Conservation (phyloP, 2,797 vertebrate genomes). For the Decapterus maruadsi region DNA sequence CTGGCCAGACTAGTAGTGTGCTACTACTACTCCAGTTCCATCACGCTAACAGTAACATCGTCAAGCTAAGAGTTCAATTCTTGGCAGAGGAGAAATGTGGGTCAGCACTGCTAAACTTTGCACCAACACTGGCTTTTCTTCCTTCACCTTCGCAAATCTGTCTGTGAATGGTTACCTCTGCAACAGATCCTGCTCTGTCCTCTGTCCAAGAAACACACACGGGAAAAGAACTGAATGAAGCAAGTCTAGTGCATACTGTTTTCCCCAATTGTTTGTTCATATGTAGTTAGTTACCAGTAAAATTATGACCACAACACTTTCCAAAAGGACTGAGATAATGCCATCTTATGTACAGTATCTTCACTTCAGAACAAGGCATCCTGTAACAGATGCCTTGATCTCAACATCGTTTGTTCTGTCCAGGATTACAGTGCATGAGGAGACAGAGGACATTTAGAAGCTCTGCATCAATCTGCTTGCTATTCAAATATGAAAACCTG, state of each 20-base stretch:
- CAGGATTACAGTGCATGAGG: not conserved
- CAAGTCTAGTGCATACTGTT: no score
- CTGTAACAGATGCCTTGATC: not conserved
- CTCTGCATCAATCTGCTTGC: not conserved
- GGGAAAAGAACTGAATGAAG: no score
- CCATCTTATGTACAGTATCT: not conserved
- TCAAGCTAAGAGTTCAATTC: slow-evolving; percentile 41
- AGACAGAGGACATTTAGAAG: not conserved
- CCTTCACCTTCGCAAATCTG: slow-evolving; percentile 13
- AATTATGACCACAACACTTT: no score
- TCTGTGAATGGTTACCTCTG: slow-evolving; percentile 22
- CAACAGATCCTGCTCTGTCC: slow-evolving; percentile 23
- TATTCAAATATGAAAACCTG: not conserved
- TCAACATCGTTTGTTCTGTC: not conserved
- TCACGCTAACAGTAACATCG: slow-evolving; percentile 30
- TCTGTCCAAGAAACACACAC: not conserved
- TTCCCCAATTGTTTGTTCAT: no score
- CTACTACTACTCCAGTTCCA: slow-evolving; percentile 41
- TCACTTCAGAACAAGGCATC: not conserved
- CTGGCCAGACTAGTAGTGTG: not conserved
- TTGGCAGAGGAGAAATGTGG: slow-evolving; percentile 66
- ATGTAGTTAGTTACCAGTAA: no score
- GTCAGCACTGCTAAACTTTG: slow-evolving; percentile 62
- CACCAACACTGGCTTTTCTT: slow-evolving; percentile 31
- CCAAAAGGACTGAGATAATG: no score